phyloP scores from a whole-genome alignment of 2,888 invertebrate genomes.

The Nomada ferruginata region DNA sequence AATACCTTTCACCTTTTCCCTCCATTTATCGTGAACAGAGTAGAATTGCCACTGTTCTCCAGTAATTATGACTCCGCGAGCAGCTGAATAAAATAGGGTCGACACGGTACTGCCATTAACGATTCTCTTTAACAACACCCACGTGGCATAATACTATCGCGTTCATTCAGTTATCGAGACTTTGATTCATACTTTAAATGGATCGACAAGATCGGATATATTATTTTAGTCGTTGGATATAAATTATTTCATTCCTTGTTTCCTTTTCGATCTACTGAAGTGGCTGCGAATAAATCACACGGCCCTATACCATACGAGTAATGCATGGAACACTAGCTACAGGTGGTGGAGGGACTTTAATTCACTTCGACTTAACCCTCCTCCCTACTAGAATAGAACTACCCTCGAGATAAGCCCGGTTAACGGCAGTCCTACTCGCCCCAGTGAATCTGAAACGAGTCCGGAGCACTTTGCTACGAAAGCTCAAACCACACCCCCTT shows the following conservation, averaged over 20 bases:
- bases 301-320: slow-evolving; percentile 3
- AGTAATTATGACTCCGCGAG: slow-evolving; percentile 45
- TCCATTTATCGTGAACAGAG: slow-evolving; percentile 48
- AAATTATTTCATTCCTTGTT: not conserved
- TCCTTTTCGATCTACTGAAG: slow-evolving; percentile 10
- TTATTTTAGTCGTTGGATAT: no score
- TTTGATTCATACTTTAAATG: not conserved
- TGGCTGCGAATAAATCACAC: not conserved
- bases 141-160: not conserved
- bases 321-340: slow-evolving; percentile 64
- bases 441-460: slow-evolving; percentile 68
- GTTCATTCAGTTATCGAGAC: not conserved
- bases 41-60: slow-evolving; percentile 36
- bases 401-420: slow-evolving; percentile 65
- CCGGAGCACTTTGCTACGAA: slow-evolving; percentile 58
- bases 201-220: no score
- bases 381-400: slow-evolving; percentile 27
- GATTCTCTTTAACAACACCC: not conserved
- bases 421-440: slow-evolving; percentile 66
- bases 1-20: slow-evolving; percentile 67
- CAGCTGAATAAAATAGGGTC: slow-evolving; percentile 11
- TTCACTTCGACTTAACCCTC: slow-evolving; percentile 67
- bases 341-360: slow-evolving; percentile 74
- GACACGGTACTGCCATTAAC: not conserved
- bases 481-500: slow-evolving; percentile 41